Conservation (phyloP, 1,140 invertebrate species). For the Drosophila parabipectinata region DNA sequence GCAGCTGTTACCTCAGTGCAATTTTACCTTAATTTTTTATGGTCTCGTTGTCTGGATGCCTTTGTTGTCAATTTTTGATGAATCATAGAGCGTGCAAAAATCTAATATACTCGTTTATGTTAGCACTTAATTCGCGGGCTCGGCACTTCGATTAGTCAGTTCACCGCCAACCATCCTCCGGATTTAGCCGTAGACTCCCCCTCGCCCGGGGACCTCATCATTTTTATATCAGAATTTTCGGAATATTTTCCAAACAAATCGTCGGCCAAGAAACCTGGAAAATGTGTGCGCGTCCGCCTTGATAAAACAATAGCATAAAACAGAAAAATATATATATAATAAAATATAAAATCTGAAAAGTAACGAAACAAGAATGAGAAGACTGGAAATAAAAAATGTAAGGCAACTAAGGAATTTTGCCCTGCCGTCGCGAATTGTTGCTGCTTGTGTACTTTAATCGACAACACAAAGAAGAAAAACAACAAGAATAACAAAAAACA, state of each 20-base stretch:
- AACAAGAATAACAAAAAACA: slow-evolving; percentile 5
- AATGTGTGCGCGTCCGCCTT: slow-evolving; percentile 45
- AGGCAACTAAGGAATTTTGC: slow-evolving; percentile 52
- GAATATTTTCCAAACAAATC: slow-evolving; percentile 57
- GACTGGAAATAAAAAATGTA: slow-evolving; percentile 38
- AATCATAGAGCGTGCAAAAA: slow-evolving; percentile 31
- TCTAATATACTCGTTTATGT: slow-evolving; percentile 20
- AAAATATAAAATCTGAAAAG: slow-evolving; percentile 19
- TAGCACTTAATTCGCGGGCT: slow-evolving; percentile 38
- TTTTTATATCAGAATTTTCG: slow-evolving; percentile 46
- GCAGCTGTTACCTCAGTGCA: slow-evolving; percentile 43
- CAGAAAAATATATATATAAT: slow-evolving; percentile 36
- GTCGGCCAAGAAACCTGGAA: neutral
- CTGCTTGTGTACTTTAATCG: slow-evolving; percentile 72
- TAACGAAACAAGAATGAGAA: slow-evolving; percentile 18
- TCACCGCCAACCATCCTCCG: neutral
- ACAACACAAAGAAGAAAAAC: slow-evolving; percentile 36
- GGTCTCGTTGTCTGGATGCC: slow-evolving; percentile 29
- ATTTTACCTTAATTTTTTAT: slow-evolving; percentile 27
- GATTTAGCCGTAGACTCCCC: neutral
- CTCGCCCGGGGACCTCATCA: slow-evolving; percentile 2
- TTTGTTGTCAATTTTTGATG: slow-evolving; percentile 27
- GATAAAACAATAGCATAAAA: slow-evolving; percentile 64
- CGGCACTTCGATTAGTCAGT: slow-evolving; percentile 43
- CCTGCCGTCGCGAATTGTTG: slow-evolving; percentile 34